A percentile compares a stretch with the other conserved stretches of the same genome.
phyloP scores from a whole-genome alignment of 2,888 invertebrate genomes.

The Coelogynopora nodosa region DNA sequence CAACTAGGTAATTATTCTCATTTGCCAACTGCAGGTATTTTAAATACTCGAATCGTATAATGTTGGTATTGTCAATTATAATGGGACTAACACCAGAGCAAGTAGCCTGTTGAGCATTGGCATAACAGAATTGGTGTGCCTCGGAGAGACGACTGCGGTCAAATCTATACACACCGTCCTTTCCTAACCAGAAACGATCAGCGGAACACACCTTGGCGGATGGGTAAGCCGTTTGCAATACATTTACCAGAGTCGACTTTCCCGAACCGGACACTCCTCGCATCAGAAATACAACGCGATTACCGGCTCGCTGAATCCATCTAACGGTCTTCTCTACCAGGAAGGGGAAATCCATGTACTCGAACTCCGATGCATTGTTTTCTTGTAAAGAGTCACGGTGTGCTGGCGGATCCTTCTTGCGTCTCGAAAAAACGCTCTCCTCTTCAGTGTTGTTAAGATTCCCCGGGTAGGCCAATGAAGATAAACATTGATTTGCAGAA shows the following conservation, averaged over 20 bases:
- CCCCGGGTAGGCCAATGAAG: too few species aligned
- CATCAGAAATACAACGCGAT: constrained; percentile 57
- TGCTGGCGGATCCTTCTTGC: not conserved
- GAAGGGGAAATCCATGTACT: not conserved
- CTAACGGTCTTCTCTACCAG: not conserved
- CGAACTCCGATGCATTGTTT: not conserved
- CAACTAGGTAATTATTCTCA: not conserved
- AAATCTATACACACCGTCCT: constrained; percentile 53
- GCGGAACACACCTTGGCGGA: constrained; percentile 57
- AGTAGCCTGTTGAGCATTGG: not conserved
- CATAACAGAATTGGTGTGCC: constrained; percentile 56
- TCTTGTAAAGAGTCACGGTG: not conserved
- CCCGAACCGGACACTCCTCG: constrained; percentile 61
- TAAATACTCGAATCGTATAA: not conserved
- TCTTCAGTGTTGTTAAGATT: too few species aligned
- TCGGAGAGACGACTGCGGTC: constrained; percentile 52
- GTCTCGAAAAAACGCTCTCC: too few species aligned
- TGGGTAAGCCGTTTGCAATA: constrained; percentile 52
- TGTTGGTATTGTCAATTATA: not conserved
- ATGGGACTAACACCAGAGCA: not conserved
- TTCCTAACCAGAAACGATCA: constrained; percentile 55
- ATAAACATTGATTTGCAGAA: too few species aligned
- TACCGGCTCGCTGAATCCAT: constrained; percentile 49
- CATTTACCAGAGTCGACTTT: constrained; percentile 56
- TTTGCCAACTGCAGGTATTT: not conserved